Conservation (phyloP, 64 coral and sea anemone species). For the Montipora cactus region DNA sequence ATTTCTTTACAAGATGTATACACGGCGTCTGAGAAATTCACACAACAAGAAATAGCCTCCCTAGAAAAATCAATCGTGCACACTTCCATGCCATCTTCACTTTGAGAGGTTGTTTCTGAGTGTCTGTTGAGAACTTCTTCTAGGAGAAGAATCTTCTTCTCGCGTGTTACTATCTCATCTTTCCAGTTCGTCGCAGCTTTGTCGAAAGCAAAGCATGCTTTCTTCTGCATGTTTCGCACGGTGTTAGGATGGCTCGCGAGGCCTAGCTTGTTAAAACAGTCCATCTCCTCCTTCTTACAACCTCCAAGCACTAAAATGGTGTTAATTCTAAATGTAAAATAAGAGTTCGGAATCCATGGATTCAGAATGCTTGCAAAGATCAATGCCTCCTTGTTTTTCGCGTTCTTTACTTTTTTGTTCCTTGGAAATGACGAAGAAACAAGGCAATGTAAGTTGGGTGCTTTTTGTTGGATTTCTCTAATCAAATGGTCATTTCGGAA, state of each 20-base stretch:
- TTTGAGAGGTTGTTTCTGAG: too few relatives aligned
- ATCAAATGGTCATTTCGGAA: neutral
- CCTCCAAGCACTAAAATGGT: neutral
- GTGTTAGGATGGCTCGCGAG: neutral
- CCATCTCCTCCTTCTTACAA: neutral
- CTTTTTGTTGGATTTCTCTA: neutral
- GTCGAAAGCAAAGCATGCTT: neutral
- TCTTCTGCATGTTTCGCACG: neutral
- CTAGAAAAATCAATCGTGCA: too few relatives aligned
- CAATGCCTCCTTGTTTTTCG: neutral
- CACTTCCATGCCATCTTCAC: too few relatives aligned
- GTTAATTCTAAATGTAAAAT: neutral
- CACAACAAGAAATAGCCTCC: neutral
- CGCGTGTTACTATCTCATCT: too few relatives aligned
- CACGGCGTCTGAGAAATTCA: neutral
- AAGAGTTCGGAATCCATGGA: neutral
- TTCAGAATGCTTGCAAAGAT: neutral
- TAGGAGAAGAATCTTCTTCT: too few relatives aligned
- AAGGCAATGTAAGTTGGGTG: neutral
- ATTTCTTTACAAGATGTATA: conserved; percentile 3
- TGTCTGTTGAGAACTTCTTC: too few relatives aligned
- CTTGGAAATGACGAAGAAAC: neutral
- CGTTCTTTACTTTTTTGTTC: neutral
- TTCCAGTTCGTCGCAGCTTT: too few relatives aligned
- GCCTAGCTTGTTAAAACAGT: neutral